phyloP scores from a whole-genome alignment of 1,140 invertebrate species.

The Lasaia peninsularis region DNA sequence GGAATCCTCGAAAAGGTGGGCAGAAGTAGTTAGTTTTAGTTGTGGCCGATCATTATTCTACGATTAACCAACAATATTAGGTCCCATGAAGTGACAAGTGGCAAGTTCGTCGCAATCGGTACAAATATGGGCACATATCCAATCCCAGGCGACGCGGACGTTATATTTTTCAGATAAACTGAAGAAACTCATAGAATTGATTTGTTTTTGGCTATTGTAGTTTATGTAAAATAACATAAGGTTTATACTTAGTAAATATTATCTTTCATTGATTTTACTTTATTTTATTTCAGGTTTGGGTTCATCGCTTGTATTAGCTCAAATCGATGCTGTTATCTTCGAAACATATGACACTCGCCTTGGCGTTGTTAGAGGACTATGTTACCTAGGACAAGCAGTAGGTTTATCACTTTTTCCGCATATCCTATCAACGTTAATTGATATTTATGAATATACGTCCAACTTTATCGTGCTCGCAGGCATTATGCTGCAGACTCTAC shows the following conservation, averaged over 20 bases:
- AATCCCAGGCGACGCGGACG: too few relatives aligned
- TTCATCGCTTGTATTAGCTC: constrained; percentile 63
- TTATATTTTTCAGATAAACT: too few relatives aligned
- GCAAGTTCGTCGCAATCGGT: too few relatives aligned
- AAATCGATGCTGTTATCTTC: constrained; percentile 66
- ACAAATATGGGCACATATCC: too few relatives aligned
- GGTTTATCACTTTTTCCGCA: constrained; percentile 66
- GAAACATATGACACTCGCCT: constrained; percentile 65
- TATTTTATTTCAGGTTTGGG: constrained; percentile 56
- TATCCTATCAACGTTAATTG: constrained; percentile 55
- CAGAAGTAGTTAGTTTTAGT: too few relatives aligned
- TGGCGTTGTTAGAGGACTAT: constrained; percentile 49
- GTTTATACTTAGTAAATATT: not conserved
- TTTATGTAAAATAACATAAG: not conserved
- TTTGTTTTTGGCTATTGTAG: too few relatives aligned
- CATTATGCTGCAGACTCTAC: constrained; percentile 64
- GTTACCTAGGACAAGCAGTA: constrained; percentile 60
- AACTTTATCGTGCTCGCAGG: constrained; percentile 56
- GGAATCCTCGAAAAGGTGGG: too few relatives aligned
- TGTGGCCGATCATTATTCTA: too few relatives aligned
- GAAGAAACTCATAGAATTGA: too few relatives aligned
- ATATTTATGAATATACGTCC: constrained; percentile 55
- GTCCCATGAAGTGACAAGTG: too few relatives aligned
- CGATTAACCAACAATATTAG: too few relatives aligned
- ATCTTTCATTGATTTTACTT: not conserved